A percentile compares a stretch with the other conserved stretches of the same genome.
Evolutionary conservation across 2,113 vertebrate species (phyloP).

Genomic region (Ameiurus melas): DNA sequence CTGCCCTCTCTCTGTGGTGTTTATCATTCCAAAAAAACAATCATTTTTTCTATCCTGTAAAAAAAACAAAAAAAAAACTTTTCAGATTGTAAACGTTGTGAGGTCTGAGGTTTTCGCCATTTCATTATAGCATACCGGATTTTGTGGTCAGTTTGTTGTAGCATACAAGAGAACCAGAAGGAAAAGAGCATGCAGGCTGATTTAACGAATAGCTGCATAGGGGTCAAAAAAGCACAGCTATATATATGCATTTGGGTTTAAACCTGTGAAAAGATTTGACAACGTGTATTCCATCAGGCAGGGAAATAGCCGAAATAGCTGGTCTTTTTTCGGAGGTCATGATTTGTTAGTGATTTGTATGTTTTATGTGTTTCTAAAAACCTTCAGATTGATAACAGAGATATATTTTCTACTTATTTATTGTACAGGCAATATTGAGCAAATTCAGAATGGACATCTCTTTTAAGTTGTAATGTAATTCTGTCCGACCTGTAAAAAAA

Average conservation of each 20-base stretch:
- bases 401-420: constrained; percentile 99
- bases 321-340: constrained; percentile 89
- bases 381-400: constrained; percentile 78
- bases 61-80: constrained; percentile 26
- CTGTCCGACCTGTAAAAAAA: constrained; percentile 63
- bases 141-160: constrained; percentile 59
- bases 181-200: constrained; percentile 28
- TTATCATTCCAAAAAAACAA: constrained; percentile 46
- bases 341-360: constrained; percentile 78
- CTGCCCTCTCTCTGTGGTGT: constrained; percentile 44
- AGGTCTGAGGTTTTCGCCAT: constrained; percentile 46
- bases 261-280: constrained; percentile 53
- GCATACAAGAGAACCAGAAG: constrained; percentile 57
- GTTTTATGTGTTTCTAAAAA: constrained; percentile 79
- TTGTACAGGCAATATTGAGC: constrained; percentile 80
- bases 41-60: constrained; percentile 36
- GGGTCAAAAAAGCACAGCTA: constrained; percentile 17
- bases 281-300: constrained; percentile 51
- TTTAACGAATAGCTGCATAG: not conserved
- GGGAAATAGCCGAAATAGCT: constrained; percentile 84
- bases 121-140: constrained; percentile 53
- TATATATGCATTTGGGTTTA: constrained; percentile 33
- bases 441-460: constrained; percentile 62
- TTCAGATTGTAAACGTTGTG: constrained; percentile 59
- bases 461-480: constrained; percentile 66